Conservation (phyloP, 2,113 vertebrate species). For the Trogon surrucura region DNA sequence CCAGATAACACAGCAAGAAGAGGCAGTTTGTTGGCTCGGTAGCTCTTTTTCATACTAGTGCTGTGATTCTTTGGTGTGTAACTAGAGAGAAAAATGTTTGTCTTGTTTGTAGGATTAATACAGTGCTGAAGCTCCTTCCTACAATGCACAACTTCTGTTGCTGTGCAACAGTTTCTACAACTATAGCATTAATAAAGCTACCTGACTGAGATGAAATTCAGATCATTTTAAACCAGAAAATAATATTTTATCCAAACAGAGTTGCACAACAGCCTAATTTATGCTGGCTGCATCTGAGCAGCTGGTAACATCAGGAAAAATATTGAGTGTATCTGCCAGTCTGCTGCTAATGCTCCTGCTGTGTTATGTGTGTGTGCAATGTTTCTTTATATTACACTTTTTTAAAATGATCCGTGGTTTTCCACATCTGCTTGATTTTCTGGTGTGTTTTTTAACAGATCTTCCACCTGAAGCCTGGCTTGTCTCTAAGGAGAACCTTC, state of each 20-base stretch:
- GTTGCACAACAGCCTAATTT: background rate
- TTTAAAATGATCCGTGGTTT: background rate
- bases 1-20: background rate
- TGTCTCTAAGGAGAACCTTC: slow-evolving; percentile 90
- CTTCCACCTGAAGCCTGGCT: slow-evolving; percentile 93
- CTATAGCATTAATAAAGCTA: background rate
- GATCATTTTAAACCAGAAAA: background rate
- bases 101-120: background rate
- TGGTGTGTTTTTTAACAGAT: slow-evolving; percentile 77
- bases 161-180: background rate
- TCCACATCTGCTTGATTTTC: background rate
- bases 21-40: background rate
- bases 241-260: background rate
- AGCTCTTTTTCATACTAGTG: background rate
- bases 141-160: background rate
- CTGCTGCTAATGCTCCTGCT: background rate
- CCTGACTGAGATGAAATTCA: background rate
- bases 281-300: background rate
- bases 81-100: background rate
- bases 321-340: background rate
- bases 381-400: background rate
- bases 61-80: background rate
- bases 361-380: accelerated
- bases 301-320: background rate
- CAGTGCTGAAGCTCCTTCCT: background rate